Conservation (phyloP, 2,113 vertebrate genomes). For the Piaya cayana region DNA sequence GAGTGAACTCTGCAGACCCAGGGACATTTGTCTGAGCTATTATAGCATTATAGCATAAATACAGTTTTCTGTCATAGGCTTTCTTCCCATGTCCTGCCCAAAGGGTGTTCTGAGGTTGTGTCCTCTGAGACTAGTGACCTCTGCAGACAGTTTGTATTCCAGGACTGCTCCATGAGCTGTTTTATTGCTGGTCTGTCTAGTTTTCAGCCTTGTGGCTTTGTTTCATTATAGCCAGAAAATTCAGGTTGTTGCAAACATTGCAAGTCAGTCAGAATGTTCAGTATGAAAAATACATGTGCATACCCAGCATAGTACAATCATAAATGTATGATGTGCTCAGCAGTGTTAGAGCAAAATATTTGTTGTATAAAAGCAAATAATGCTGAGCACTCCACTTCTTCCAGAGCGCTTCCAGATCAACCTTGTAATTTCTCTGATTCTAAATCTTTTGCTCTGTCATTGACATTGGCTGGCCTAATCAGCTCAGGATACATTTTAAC, state of each 20-base stretch:
- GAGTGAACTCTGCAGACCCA: not conserved
- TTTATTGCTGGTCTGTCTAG: not conserved
- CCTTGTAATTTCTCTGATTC: not conserved
- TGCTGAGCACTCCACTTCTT: not conserved
- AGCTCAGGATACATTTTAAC: constrained; percentile 21
- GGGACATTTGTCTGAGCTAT: not conserved
- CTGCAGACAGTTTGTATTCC: not conserved
- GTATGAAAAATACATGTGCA: constrained; percentile 17
- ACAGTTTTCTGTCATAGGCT: not conserved
- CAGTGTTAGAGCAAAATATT: not conserved
- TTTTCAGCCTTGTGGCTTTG: not conserved
- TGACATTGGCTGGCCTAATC: not conserved
- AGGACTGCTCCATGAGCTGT: rapidly evolving
- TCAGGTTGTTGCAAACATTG: not conserved
- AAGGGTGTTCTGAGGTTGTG: not conserved
- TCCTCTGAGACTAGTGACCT: not conserved
- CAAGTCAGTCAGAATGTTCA: not conserved
- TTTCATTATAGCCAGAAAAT: not conserved
- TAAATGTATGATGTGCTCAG: constrained; percentile 21
- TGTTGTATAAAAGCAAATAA: not conserved
- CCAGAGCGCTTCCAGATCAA: not conserved
- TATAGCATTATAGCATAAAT: not conserved
- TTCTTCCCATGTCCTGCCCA: not conserved
- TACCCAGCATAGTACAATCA: not conserved
- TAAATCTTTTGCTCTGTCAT: constrained; percentile 13